A percentile compares a stretch with the other conserved stretches of the same genome.
Evolutionary conservation across 2,888 invertebrate species (phyloP).

Genomic region (Fissipunctia ypsillon): DNA sequence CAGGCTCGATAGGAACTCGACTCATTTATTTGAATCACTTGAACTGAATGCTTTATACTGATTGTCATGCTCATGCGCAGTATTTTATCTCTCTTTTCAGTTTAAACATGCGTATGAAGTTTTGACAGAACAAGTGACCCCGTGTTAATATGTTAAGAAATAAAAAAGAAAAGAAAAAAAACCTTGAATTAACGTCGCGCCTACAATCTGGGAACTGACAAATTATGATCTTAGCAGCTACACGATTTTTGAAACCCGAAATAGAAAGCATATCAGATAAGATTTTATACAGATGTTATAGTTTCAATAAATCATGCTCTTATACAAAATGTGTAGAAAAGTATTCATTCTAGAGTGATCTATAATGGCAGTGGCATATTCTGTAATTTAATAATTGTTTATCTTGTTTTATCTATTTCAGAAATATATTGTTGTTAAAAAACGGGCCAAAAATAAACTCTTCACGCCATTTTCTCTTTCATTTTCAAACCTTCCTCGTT

Average conservation of each 20-base stretch:
- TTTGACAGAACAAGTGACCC: constrained; percentile 34
- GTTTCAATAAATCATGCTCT: constrained; percentile 70
- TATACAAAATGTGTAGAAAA: constrained; percentile 59
- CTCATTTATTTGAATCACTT: constrained; percentile 46
- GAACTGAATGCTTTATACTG: constrained; percentile 28
- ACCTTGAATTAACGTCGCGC: constrained; percentile 45
- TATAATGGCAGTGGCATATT: constrained; percentile 67
- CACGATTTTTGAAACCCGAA: constrained; percentile 57
- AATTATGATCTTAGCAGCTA: constrained; percentile 29
- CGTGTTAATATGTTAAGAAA: constrained; percentile 21
- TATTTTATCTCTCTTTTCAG: constrained; percentile 59
- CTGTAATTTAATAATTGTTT: constrained; percentile 67
- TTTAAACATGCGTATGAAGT: constrained; percentile 36
- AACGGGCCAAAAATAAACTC: constrained; percentile 87
- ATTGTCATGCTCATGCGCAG: constrained; percentile 43
- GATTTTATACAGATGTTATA: constrained; percentile 68
- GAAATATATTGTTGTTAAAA: constrained; percentile 83
- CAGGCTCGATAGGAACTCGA: constrained; percentile 18
- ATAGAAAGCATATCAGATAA: constrained; percentile 70
- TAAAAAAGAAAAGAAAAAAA: constrained; percentile 22
- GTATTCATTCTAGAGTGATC: constrained; percentile 52
- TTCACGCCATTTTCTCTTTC: constrained; percentile 81
- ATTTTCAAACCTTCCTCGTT: constrained; percentile 37
- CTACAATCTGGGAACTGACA: constrained; percentile 14
- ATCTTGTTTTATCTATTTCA: constrained; percentile 74